Evolutionary conservation across 2,797 vertebrate genomes (phyloP), one percentile per base, ranked within the genome.

Genomic region (Liparis tanakae): DNA sequence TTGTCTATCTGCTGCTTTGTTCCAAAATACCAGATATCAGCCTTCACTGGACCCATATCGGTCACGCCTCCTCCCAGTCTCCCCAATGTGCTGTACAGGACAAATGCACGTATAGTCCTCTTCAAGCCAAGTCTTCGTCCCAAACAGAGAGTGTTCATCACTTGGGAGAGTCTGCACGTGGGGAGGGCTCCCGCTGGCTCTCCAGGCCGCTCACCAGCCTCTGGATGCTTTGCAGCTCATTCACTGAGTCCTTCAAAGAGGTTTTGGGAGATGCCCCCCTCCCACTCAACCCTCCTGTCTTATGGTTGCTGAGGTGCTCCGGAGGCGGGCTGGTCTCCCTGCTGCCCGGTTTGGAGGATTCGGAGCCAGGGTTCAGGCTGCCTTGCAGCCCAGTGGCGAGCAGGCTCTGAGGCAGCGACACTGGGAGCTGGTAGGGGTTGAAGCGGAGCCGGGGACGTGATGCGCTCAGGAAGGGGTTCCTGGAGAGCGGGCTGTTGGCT

Each of bases 191-290:
- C 89, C 95, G 87, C 86, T 99, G 97, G 85, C 95, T 95, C 89
- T 99, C 97, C 90, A 99, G 92, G 81, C 98, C 98, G 80, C 98
- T 99, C 90, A 99, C 97, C 88, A 99, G 96, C 96, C 97, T 98
- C 94, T 99, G 98, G 87, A 99, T 99, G 88, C 96, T 99, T 85
- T 99, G 97, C 59, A 99, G 95, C 93, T 99, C 97, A 1, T 98
- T 99, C 89, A 97, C 95, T 13, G 95, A 96, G 90, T 99, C 97
- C 90, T 98, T 98, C 88, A 96, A 80, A 7, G 96, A 92, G 81
- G 92, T 90, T 85, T 97, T 96, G 50, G 98, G 97, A 6, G 97
- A 98, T 0, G 91, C 80, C n/a, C 92, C 93, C 74, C 94, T 89
- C 33, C 94, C 93, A 64, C 83, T 81, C 1, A 87, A 84, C 62